Evolutionary conservation across 2,113 vertebrate genomes (phyloP).

Genomic region (Taurulus bubalis): DNA sequence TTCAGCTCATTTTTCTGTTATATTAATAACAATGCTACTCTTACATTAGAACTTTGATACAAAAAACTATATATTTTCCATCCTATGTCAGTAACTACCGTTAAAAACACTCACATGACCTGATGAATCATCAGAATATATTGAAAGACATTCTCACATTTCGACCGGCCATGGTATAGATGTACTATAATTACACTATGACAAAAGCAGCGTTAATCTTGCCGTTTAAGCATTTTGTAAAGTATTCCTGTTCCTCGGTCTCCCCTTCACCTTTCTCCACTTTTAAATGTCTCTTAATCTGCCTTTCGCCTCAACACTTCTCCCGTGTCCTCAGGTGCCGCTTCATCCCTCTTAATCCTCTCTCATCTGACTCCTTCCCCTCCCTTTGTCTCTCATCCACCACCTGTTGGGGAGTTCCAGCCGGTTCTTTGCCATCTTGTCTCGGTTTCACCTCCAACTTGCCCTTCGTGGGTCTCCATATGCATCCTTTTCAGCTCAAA

Average conservation of each 20-base stretch:
- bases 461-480: conserved; percentile 11
- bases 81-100: not conserved
- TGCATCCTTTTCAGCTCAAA: not conserved
- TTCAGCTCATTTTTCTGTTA: not conserved
- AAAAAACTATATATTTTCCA: not conserved
- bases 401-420: conserved; percentile 14
- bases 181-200: not conserved
- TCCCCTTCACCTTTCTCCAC: not conserved
- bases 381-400: conserved; percentile 1
- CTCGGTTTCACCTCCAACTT: conserved; percentile 19
- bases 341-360: conserved; percentile 60
- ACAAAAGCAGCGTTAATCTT: not conserved
- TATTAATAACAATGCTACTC: not conserved
- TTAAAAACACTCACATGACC: not conserved
- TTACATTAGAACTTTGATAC: not conserved
- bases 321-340: conserved; percentile 31
- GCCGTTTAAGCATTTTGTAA: not conserved
- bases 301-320: conserved; percentile 12
- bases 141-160: not conserved
- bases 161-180: not conserved
- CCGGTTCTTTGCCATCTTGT: conserved; percentile 28
- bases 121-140: not conserved
- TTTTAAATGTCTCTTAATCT: conserved; percentile 12
- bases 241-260: conserved; percentile 1
- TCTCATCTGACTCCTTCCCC: conserved; percentile 25